Evolutionary conservation across 92 coral and sea anemone genomes (phyloP), one percentile per base, ranked within the genome.

Genomic region (Pocillopora grandis): DNA sequence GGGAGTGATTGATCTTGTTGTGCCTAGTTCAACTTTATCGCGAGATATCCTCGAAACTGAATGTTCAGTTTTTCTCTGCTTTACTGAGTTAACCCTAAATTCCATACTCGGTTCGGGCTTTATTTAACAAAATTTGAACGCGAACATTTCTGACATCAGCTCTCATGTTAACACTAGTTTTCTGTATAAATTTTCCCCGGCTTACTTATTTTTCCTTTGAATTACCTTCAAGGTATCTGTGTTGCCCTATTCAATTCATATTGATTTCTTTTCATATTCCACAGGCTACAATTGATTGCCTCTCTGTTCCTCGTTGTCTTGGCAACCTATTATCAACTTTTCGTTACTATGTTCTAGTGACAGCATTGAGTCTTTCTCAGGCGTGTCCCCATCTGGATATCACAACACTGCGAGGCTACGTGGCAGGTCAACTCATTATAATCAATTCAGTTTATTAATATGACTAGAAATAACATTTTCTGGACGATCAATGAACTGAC

Each of bases 251-350:
- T 7, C 5, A 42, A 7, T 42, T 7, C 5, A 42, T 36, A 72
- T 17, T 27, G 2, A 0, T n/a, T 56, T 73, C 36, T 37, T 42
- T 15, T 72, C 11, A 12, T 10, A 2, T 8, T 58, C 35, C 33
- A 10, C 23, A 80, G 84, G 84, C 64, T 27, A 80, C 64, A 18
- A 80, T 80, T 68, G 75, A 80, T 56, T 80, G 84, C 69, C 84
- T 80, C 20, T 80, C 84, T 35, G 63, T 68, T 2, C 84, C 84
- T 55, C 84, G 84, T 66, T 80, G 84, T 75, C 75, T 52, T 66
- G 84, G 84, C 9, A 33, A 80, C 19, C 62, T 80, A 11, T 66
- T 80, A 64, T 3, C 3, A 23, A 35, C 75, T n/a, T 80, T 80
- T 80, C 84, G 84, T 56, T 15, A 21, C 74, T 18, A 52, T 33